A percentile compares a stretch with the other conserved stretches of the same genome.
phyloP scores from a whole-genome alignment of 2,113 vertebrate genomes.

The Anguilla japonica region DNA sequence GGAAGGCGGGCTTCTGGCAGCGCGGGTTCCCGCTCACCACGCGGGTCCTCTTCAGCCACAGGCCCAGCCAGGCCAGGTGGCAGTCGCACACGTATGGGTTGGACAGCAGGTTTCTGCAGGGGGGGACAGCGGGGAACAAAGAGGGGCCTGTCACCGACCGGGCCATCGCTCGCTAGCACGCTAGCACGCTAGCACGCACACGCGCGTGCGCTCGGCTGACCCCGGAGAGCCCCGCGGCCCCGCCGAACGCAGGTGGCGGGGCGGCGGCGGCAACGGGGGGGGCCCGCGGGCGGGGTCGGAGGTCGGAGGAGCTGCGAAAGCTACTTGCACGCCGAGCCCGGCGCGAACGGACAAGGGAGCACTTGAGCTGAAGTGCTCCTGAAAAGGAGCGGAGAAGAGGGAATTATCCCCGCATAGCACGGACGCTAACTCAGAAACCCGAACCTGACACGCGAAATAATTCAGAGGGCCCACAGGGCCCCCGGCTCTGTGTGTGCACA shows the following conservation, averaged over 20 bases:
- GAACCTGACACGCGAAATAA: not conserved
- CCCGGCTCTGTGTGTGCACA: not conserved
- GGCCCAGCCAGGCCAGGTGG: constrained; percentile 93
- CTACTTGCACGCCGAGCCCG: not conserved
- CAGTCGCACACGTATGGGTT: constrained; percentile 98
- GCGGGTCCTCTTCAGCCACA: constrained; percentile 91
- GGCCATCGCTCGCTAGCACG: too few relatives aligned
- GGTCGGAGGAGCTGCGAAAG: not conserved
- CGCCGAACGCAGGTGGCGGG: not conserved
- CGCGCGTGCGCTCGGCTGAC: not conserved
- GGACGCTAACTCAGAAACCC: not conserved
- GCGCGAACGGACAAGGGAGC: not conserved
- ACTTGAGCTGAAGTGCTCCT: not conserved
- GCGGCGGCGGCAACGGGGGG: not conserved
- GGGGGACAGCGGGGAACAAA: not conserved
- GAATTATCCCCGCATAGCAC: not conserved
- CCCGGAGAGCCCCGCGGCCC: not conserved
- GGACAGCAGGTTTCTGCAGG: constrained; percentile 88
- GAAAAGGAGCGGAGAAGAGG: not conserved
- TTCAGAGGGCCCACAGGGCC: not conserved
- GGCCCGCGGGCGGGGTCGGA: not conserved
- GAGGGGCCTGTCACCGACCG: not conserved
- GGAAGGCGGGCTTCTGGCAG: constrained; percentile 93
- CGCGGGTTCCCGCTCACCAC: constrained; percentile 96
- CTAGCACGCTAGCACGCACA: too few relatives aligned